Evolutionary conservation across 2,797 vertebrate genomes (phyloP), one percentile per base, ranked within the genome.

Genomic region (Coluber constrictor): DNA sequence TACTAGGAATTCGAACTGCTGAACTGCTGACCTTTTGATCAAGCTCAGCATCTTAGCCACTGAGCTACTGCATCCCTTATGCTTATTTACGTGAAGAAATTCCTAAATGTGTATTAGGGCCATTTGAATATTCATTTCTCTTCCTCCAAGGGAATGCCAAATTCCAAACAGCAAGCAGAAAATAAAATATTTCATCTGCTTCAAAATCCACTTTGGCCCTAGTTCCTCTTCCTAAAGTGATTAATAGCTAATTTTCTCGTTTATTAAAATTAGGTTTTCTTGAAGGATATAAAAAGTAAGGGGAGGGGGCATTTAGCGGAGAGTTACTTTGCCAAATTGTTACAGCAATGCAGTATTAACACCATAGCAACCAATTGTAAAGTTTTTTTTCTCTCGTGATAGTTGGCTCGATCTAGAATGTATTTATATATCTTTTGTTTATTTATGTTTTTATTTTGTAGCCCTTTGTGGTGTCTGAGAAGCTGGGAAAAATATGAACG

Each of bases 261-360:
- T 86, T 87, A 90, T 10, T 54, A 32, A 9, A 92, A 43, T 11
- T 59, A 92, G 51, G 15, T 32, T 37, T 91, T 93, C 51, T 90
- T 55, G 11, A 0, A 1, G 1, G 37, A 8, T 25, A 88, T 54
- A 47, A 90, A 63, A 88, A 95, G 57, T 94, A 27, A n/a, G 1
- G 13, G 37, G 66, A 56, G 63, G 37, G 63, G 96, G 95, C 95
- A 96, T 61, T 96, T 97, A 96, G 96, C 92, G 95, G 96, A 86
- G 88, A 90, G 87, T 8, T 95, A 57, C 16, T 0, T 1, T 61
- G 23, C 51, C 57, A 54, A 86, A 63, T 9, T 86, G 54, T 0
- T 11, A 27, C 0, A 0, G 86, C 74, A 91, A 27, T 32, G 54
- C 90, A 29, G 18, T 37, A 57, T 8, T 16, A 59, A 90, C 29